Base-by-base conservation (phyloP, 2,797 vertebrate genomes). In the Argyrosomus regius region DNA sequence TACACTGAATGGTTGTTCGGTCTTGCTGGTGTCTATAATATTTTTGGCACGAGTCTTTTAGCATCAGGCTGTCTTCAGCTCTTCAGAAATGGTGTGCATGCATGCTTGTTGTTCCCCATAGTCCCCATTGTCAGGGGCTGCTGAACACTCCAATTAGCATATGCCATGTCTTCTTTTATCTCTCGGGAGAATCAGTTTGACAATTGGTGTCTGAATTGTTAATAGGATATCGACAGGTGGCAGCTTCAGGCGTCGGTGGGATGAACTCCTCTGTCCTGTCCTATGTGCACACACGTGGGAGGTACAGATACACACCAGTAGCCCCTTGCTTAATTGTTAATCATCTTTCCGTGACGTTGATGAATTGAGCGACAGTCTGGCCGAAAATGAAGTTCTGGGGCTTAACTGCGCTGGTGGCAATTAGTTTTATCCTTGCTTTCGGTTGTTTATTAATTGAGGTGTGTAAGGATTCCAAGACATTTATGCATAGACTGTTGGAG, bases 171-270 rank as follows among this genome's bases (percentile, higher is more conserved):
- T 72, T 70, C 24, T 39, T 72, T 68, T 68, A 78, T 84, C n/a
- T 80, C 84, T 87, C 65, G 89, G 85, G 80, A 86, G 81, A 92
- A 78, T 90, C 64, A 78, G 75, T 87, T 77, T 86, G 82, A 77
- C 71, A 82, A 75, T 86, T 58, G 16, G 52, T 60, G 66, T 77
- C 74, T 84, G 76, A 85, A 88, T 91, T 87, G 74, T 82, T 89
- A 87, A 89, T 86, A 68, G 56, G 68, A 77, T 91, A 92, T 92
- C 10, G 85, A 89, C 90, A 91, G 88, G 80, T 82, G 82, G 78
- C 87, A 77, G 60, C 77, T 87, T 60, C 48, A 63, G 80, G 62
- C 75, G 80, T 86, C 80, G 45, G 6, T 56, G 80, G 71, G 79
- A 71, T 64, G 9, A 81, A 81, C 64, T 77, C 58, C 72, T 76